phyloP scores from a whole-genome alignment of 2,888 invertebrate genomes.

The Gymnoscelis rufifasciata region DNA sequence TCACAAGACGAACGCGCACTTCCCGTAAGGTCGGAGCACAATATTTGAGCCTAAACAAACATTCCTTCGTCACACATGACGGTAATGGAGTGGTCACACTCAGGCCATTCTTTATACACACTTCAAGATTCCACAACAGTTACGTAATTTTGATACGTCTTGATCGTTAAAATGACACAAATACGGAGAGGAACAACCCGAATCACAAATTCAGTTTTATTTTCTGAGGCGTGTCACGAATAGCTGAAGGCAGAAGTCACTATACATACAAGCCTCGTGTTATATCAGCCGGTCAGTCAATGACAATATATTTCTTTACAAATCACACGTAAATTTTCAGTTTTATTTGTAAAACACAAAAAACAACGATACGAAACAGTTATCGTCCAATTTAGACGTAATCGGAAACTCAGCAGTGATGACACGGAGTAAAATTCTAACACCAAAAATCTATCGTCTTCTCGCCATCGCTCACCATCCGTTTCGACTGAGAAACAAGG shows the following conservation, averaged over 20 bases:
- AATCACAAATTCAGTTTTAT: slow-evolving; percentile 76
- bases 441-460: slow-evolving; percentile 80
- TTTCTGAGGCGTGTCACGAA: slow-evolving; percentile 80
- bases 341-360: slow-evolving; percentile 61
- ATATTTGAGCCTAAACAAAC: slow-evolving; percentile 78
- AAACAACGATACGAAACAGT: slow-evolving; percentile 62
- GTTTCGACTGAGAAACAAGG: slow-evolving; percentile 74
- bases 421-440: slow-evolving; percentile 78
- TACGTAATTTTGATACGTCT: slow-evolving; percentile 78
- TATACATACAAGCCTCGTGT: slow-evolving; percentile 80
- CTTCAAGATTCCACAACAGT: slow-evolving; percentile 78
- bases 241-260: slow-evolving; percentile 78
- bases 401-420: slow-evolving; percentile 70
- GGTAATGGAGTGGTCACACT: slow-evolving; percentile 77
- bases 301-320: slow-evolving; percentile 75
- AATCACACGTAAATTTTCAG: slow-evolving; percentile 62
- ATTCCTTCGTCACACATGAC: slow-evolving; percentile 79
- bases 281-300: slow-evolving; percentile 80
- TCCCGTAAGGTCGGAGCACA: slow-evolving; percentile 71
- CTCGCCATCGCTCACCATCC: slow-evolving; percentile 80
- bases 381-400: slow-evolving; percentile 60
- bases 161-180: slow-evolving; percentile 75
- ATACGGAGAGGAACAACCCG: slow-evolving; percentile 70
- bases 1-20: slow-evolving; percentile 72
- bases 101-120: slow-evolving; percentile 77